phyloP scores from a whole-genome alignment of 2,888 invertebrate genomes.

The Agrenia bidenticulata region DNA sequence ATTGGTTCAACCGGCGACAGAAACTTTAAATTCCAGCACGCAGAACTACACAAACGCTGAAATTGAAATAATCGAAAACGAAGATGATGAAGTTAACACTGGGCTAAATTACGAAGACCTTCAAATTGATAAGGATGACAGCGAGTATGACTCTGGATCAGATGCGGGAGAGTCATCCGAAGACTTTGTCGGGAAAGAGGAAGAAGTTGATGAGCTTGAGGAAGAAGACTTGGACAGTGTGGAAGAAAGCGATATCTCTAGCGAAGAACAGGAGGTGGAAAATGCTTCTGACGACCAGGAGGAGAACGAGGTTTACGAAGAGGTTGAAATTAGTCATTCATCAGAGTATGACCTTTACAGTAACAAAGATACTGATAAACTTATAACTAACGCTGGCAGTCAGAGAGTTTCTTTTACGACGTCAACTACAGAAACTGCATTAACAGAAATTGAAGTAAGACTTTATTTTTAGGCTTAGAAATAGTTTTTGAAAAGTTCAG shows the following conservation, averaged over 20 bases:
- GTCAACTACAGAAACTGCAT: not conserved
- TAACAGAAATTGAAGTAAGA: constrained; percentile 4
- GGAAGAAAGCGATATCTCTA: constrained; percentile 48
- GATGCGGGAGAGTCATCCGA: constrained; percentile 44
- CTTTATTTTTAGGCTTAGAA: not conserved
- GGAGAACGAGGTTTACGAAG: constrained; percentile 30
- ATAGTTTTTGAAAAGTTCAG: not conserved
- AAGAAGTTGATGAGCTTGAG: constrained; percentile 55
- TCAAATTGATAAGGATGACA: constrained; percentile 43
- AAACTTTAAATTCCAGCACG: not conserved
- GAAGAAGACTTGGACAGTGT: constrained; percentile 55
- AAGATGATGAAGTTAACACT: constrained; percentile 43
- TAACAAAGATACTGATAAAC: constrained; percentile 19
- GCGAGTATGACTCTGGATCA: constrained; percentile 27
- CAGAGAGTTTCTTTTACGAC: not conserved
- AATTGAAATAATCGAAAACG: constrained; percentile 3
- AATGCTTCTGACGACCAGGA: constrained; percentile 52
- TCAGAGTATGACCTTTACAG: constrained; percentile 14
- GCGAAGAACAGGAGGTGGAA: constrained; percentile 33
- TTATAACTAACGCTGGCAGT: not conserved
- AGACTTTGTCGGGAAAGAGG: constrained; percentile 34
- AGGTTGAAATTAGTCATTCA: constrained; percentile 18
- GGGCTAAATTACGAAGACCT: constrained; percentile 43
- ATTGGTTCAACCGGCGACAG: not conserved
- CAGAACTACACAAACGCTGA: not conserved